phyloP scores from a whole-genome alignment of 2,888 invertebrate genomes.

The Crepidodera aurea region DNA sequence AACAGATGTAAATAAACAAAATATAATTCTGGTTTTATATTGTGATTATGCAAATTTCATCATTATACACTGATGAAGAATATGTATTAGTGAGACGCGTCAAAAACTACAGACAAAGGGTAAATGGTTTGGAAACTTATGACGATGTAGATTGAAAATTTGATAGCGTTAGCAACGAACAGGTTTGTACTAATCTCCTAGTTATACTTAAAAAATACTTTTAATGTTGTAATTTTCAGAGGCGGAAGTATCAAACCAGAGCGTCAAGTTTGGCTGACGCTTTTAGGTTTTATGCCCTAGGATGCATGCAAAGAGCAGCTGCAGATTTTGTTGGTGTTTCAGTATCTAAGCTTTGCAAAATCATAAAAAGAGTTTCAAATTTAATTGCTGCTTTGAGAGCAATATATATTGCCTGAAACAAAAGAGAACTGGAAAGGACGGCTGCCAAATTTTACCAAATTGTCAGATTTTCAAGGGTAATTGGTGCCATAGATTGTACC shows the following conservation, averaged over 20 bases:
- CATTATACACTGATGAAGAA: no score
- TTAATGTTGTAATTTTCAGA: neutral
- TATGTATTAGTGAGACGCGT: no score
- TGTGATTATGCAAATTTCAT: no score
- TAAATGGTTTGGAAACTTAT: neutral
- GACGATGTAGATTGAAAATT: neutral
- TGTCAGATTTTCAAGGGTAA: neutral
- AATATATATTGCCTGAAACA: neutral
- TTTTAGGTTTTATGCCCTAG: neutral
- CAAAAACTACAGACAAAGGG: neutral
- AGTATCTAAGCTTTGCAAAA: neutral
- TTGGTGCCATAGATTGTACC: conserved; percentile 5
- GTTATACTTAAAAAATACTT: neutral
- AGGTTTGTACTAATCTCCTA: neutral
- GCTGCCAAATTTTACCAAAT: neutral
- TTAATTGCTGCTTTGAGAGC: neutral
- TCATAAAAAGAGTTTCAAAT: neutral
- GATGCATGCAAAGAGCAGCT: neutral
- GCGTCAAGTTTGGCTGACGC: neutral
- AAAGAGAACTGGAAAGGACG: neutral
- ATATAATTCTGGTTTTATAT: no score
- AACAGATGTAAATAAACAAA: no score
- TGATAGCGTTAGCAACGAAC: neutral
- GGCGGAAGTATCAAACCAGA: neutral
- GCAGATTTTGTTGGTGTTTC: neutral